A percentile compares a stretch with the other conserved stretches of the same genome.
These are phyloP conservation scores for Drosophila nebulosa DNA, from an alignment of 1,140 invertebrate species.

Conservation along the genomic window DNA sequence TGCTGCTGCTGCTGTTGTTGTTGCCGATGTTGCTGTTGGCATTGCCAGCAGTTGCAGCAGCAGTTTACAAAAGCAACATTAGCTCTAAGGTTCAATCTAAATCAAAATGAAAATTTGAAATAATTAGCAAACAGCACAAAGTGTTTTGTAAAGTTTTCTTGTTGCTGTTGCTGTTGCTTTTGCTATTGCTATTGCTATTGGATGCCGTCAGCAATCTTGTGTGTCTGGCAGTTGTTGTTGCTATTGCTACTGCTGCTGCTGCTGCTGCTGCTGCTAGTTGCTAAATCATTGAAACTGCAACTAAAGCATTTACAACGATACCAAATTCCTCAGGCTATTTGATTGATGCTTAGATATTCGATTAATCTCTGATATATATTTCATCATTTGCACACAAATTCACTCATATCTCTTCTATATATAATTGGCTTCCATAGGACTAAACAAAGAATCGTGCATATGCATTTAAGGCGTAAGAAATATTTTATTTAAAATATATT, in stretches of 20 bases:
- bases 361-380: constrained; percentile 2
- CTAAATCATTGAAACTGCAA: constrained; percentile 24
- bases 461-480: too few relatives aligned
- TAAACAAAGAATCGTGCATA: too few relatives aligned
- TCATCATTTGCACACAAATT: not conserved
- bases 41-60: not conserved
- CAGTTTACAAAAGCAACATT: not conserved
- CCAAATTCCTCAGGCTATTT: constrained; percentile 10
- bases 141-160: constrained; percentile 3
- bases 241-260: constrained; percentile 39
- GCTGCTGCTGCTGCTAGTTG: constrained; percentile 17
- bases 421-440: too few relatives aligned
- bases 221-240: constrained; percentile 8
- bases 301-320: constrained; percentile 8
- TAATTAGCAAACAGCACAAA: constrained; percentile 7
- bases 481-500: too few relatives aligned
- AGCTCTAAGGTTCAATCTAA: constrained; percentile 12
- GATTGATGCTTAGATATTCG: constrained; percentile 1
- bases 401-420: not conserved
- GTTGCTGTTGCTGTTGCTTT: not conserved
- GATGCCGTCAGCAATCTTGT: not conserved
- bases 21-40: not conserved
- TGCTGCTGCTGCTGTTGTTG: constrained; percentile 6
- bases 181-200: constrained; percentile 12
- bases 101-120: constrained; percentile 12